Evolutionary conservation across 2,797 vertebrate genomes (phyloP).

Genomic region (Etheostoma nigrum): DNA sequence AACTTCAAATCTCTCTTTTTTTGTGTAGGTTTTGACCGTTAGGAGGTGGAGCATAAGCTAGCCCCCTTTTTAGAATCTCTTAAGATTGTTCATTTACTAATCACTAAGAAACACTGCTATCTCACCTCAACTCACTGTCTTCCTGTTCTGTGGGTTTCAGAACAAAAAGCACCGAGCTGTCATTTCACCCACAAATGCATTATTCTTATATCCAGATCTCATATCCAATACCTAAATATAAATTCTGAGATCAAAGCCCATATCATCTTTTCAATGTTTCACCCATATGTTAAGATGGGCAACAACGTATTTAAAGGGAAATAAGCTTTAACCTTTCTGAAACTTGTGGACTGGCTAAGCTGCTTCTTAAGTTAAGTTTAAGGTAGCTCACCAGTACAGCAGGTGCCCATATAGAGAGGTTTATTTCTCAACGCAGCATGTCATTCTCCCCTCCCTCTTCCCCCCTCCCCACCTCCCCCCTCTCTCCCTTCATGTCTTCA

Average conservation of each 20-base stretch:
- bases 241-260: not conserved
- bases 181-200: slow-evolving; percentile 4
- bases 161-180: not conserved
- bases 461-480: no score
- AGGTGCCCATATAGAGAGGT: no score
- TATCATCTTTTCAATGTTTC: not conserved
- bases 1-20: slow-evolving; percentile 80
- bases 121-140: slow-evolving; percentile 29
- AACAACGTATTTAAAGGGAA: not conserved
- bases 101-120: slow-evolving; percentile 29
- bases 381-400: not conserved
- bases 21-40: slow-evolving; percentile 79
- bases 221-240: not conserved
- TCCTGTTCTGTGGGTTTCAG: slow-evolving; percentile 59
- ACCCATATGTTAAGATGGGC: not conserved
- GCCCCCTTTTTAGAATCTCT: not conserved
- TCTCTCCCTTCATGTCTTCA: no score
- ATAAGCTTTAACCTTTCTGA: not conserved
- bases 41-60: slow-evolving; percentile 74
- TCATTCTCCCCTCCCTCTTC: no score
- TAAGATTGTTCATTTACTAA: slow-evolving; percentile 25
- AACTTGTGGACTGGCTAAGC: not conserved
- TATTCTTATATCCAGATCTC: not conserved
- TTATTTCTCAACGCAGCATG: no score
- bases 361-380: not conserved